Evolutionary conservation across 2,797 vertebrate genomes (phyloP), one percentile per base, ranked within the genome.

Genomic region (Eleutherodactylus coqui): DNA sequence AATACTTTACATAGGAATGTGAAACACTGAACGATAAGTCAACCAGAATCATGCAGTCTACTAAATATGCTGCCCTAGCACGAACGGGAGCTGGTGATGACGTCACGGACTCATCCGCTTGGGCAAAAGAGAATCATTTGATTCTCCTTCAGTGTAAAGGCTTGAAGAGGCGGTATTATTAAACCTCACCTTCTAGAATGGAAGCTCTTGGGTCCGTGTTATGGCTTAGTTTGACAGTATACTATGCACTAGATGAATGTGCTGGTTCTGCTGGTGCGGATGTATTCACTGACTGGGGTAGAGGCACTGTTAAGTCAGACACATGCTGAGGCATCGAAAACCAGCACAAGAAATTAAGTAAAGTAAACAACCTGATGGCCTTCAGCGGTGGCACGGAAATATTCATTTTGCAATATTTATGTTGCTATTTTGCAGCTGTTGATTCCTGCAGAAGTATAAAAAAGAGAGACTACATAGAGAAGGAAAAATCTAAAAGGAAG

Each of bases 231-330:
- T 38, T 27, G 34, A 27, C 67, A n/a, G 27, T 73, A 21, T 43
- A 73, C 73, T 75, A 9, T 45, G 69, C 76, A 36, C 47, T 58
- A 45, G 76, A 85, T 55, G 43, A 51, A 79, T 85, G 29, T 58
- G 36, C 43, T 72, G 43, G 75, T 79, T 77, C 55, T 72, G 27
- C 64, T 38, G 69, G 38, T 7, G 21, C 69, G 16, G 41, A 24
- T 38, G 2, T 36, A 38, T 38, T 69, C 8, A 73, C 69, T 36
- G 32, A 67, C 32, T 27, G 38, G 41, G 27, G 69, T 3, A 36
- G 64, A 69, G 34, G 36, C 62, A 3, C 29, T 67, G 62, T 69
- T 7, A 38, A 69, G 69, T 73, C 38, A 45, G 36, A 41, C 7
- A 41, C 3, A 9, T 4, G 36, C 16, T 2, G 36, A 70, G 67